A percentile compares a stretch with the other conserved stretches of the same genome.
phyloP scores from a whole-genome alignment of 2,888 invertebrate genomes.

The Epirrita christyi region DNA sequence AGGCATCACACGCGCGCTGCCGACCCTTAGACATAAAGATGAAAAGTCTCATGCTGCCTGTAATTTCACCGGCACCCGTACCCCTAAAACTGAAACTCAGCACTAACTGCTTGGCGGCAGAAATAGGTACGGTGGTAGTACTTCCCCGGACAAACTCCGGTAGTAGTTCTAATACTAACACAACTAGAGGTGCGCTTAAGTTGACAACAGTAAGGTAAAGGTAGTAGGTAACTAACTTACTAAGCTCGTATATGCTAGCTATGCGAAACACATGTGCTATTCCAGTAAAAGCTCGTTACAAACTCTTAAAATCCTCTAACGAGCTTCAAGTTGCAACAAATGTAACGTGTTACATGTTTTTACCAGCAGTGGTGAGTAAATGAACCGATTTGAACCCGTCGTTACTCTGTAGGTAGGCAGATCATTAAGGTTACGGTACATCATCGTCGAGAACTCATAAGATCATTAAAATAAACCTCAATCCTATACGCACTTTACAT shows the following conservation, averaged over 20 bases:
- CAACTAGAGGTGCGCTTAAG: too few species aligned
- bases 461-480: not conserved
- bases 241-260: not conserved
- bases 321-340: not conserved
- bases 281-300: not conserved
- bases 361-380: not conserved
- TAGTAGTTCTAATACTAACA: too few species aligned
- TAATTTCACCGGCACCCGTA: too few species aligned
- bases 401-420: not conserved
- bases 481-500: not conserved
- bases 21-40: too few species aligned
- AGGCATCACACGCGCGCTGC: too few species aligned
- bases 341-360: not conserved
- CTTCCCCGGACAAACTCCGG: too few species aligned
- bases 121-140: too few species aligned
- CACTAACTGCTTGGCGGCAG: too few species aligned
- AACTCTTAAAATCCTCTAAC: constrained; percentile 2
- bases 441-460: not conserved
- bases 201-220: not conserved
- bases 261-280: not conserved
- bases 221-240: too few species aligned
- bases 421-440: too few species aligned
- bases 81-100: too few species aligned
- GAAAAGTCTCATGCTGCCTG: too few species aligned
- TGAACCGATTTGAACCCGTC: not conserved